phyloP scores from a whole-genome alignment of 2,113 vertebrate genomes.

The Forbesichthys papilliferus region DNA sequence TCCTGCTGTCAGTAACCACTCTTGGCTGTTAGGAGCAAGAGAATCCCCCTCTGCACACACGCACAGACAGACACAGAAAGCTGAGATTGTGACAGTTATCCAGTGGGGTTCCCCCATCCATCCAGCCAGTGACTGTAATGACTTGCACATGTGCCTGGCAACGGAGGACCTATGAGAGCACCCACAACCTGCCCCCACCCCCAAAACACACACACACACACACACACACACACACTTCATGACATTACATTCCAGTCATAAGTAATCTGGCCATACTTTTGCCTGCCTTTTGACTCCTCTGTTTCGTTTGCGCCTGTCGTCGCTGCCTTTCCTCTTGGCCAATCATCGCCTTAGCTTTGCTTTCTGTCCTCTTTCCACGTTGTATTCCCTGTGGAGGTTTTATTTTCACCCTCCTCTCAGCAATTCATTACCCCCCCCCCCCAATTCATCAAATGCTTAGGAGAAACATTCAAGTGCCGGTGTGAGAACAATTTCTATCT shows the following conservation, averaged over 20 bases:
- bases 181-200: conserved; percentile 13
- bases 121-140: conserved; percentile 29
- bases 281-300: neutral
- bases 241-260: conserved; percentile 4
- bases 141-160: conserved; percentile 37
- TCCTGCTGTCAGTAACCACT: conserved; percentile 13
- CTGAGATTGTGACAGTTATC: conserved; percentile 33
- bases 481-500: too few species aligned
- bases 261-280: conserved; percentile 7
- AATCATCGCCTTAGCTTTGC: too few species aligned
- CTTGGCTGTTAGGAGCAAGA: conserved; percentile 6
- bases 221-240: neutral
- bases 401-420: neutral
- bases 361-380: too few species aligned
- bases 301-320: neutral
- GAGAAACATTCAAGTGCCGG: too few species aligned
- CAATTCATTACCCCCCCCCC: neutral
- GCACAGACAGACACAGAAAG: neutral
- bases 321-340: neutral
- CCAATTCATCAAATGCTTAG: neutral
- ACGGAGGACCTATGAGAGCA: neutral
- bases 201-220: neutral
- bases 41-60: neutral
- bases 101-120: conserved; percentile 30
- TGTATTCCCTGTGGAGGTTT: too few species aligned